Evolutionary conservation across 2,113 vertebrate species (phyloP), one percentile per base, ranked within the genome.

Genomic region (Electrona antarctica): DNA sequence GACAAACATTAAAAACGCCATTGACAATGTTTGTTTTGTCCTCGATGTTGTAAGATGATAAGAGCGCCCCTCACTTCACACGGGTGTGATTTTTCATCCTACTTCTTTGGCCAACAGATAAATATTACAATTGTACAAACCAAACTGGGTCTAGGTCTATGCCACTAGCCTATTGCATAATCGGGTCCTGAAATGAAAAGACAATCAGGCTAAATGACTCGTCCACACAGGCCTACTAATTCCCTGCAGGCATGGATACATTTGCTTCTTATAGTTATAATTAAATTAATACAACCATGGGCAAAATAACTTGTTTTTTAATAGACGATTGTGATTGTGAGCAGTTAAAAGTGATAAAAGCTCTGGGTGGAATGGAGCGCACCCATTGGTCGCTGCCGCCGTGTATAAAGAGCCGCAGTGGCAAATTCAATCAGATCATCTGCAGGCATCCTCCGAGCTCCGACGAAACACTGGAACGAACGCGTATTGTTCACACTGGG

Each of bases 321-420:
- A n/a, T 55, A n/a, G 6, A n/a, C 41, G 50, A 67, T 58, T 61
- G 33, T 50, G 69, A 28, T 58, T 8, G 41, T 21, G 21, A 21
- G 21, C 15, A 52, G 76, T 21, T 41, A n/a, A n/a, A 46, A 55
- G 15, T 46, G 69, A 79, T 64, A 46, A 28, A 11, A 77, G 82
- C 69, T 67, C 73, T 83, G 63, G 70, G 84, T 64, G 70, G 75
- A 85, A 82, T 56, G 68, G 29, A 2, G 79, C 7, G 73, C 69
- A 83, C 87, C 78, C 46, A 93, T 94, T 94, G 93, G 92, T 83
- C 89, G 90, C 75, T 7, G 74, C 64, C 45, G 73, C 28, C 64
- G 41, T 80, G 56, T 90, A 92, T 93, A 93, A 90, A 90, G 73
- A 49, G 78, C 83, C 78, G 84, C 89, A 87, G 91, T 85, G 85